Evolutionary conservation across 2,888 invertebrate genomes (phyloP).

Genomic region (Erpobdella octoculata): DNA sequence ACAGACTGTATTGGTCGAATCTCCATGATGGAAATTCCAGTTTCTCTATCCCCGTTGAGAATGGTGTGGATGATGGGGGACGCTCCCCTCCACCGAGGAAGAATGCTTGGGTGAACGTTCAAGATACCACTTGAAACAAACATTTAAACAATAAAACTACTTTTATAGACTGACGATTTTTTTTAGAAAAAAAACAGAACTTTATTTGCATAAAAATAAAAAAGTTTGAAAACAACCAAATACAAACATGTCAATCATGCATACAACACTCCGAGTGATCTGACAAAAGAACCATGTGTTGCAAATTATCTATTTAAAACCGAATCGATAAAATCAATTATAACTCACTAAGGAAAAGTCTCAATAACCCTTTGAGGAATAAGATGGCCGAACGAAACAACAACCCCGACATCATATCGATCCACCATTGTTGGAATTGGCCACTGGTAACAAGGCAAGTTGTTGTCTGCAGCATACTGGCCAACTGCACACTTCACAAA

Average conservation of each 20-base stretch:
- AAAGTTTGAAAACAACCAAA: too few species aligned
- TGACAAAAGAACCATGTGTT: too few species aligned
- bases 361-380: slow-evolving; percentile 70
- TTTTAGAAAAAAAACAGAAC: too few species aligned
- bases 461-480: slow-evolving; percentile 62
- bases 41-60: slow-evolving; percentile 69
- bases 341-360: slow-evolving; percentile 60
- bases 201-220: too few species aligned
- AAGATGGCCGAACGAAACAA: slow-evolving; percentile 86
- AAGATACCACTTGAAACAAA: slow-evolving; percentile 63
- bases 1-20: slow-evolving; percentile 57
- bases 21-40: slow-evolving; percentile 80
- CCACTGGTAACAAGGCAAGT: slow-evolving; percentile 64
- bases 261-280: too few species aligned
- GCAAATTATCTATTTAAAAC: too few species aligned
- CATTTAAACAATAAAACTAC: neutral
- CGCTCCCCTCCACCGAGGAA: slow-evolving; percentile 87
- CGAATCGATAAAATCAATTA: neutral
- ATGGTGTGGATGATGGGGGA: slow-evolving; percentile 80
- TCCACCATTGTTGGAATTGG: slow-evolving; percentile 38
- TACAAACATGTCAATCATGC: too few species aligned
- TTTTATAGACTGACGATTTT: neutral
- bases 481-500: slow-evolving; percentile 55
- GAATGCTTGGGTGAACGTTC: slow-evolving; percentile 83
- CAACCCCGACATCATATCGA: slow-evolving; percentile 74